phyloP scores from a whole-genome alignment of 2,113 vertebrate species.

The Eidolon helvum region DNA sequence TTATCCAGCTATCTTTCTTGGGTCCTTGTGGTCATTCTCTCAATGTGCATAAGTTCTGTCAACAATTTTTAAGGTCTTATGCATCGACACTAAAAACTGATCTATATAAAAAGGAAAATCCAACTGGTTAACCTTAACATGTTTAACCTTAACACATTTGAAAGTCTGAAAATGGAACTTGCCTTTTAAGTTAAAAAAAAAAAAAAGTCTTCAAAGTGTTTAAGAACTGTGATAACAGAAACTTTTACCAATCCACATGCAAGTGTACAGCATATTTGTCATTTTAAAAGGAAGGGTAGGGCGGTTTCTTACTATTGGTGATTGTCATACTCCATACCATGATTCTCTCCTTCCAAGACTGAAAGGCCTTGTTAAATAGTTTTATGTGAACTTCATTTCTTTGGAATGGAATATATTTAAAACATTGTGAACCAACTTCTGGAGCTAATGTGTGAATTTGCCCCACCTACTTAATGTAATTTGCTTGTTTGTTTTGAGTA shows the following conservation, averaged over 20 bases:
- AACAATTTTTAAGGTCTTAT: constrained; percentile 54
- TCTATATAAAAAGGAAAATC: constrained; percentile 62
- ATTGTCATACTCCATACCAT: constrained; percentile 42
- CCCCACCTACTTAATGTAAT: neutral
- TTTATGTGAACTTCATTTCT: neutral
- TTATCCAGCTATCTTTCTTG: constrained; percentile 75
- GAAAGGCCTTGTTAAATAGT: constrained; percentile 50
- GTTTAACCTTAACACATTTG: constrained; percentile 38
- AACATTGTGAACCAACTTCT: constrained; percentile 39
- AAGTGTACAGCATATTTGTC: constrained; percentile 53
- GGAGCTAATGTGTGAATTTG: constrained; percentile 26
- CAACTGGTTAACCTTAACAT: constrained; percentile 18
- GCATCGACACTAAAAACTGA: constrained; percentile 66
- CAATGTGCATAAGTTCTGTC: constrained; percentile 47
- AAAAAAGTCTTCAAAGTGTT: constrained; percentile 33
- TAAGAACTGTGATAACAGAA: constrained; percentile 55
- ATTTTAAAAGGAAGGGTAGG: constrained; percentile 44
- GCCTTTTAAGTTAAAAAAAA: constrained; percentile 58
- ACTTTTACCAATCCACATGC: constrained; percentile 47
- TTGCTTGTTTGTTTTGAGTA: constrained; percentile 33
- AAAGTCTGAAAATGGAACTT: constrained; percentile 62
- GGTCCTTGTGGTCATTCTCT: constrained; percentile 69
- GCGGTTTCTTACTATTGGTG: neutral
- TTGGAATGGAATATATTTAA: constrained; percentile 41
- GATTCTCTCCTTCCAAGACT: constrained; percentile 43